phyloP scores from a whole-genome alignment of 2,797 vertebrate species.

The Liasis olivaceus region DNA sequence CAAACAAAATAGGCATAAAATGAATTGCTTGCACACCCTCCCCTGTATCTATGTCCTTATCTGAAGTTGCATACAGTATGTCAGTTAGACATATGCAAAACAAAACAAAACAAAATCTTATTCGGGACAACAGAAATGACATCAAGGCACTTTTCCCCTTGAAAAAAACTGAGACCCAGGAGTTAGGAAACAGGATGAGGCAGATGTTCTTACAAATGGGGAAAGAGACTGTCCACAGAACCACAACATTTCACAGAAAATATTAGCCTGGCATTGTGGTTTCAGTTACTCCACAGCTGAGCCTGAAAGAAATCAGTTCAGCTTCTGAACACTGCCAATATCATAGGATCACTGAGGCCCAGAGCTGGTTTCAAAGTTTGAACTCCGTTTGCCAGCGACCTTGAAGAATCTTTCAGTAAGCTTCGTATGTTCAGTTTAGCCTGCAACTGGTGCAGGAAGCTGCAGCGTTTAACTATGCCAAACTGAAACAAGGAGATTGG shows the following conservation, averaged over 20 bases:
- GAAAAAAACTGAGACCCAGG: neutral
- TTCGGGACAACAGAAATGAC: too few relatives aligned
- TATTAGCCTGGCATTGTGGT: neutral
- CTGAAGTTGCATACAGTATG: neutral
- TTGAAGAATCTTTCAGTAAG: neutral
- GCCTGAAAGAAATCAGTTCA: neutral
- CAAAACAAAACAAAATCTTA: too few relatives aligned
- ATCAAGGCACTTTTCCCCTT: too few relatives aligned
- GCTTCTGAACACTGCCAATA: neutral
- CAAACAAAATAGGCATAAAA: neutral
- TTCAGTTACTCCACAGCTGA: neutral
- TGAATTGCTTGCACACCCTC: neutral
- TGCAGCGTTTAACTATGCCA: neutral
- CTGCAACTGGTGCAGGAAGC: neutral
- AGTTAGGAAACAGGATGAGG: neutral
- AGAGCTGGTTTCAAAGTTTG: too few relatives aligned
- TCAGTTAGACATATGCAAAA: neutral
- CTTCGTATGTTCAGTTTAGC: neutral
- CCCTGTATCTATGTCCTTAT: neutral
- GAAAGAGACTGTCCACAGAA: neutral
- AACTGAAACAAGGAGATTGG: neutral
- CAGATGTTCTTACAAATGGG: neutral
- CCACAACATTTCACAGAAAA: neutral
- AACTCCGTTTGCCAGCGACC: too few relatives aligned
- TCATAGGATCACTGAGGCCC: too few relatives aligned